Evolutionary conservation across 2,113 vertebrate genomes (phyloP).

Genomic region (Mesitornis unicolor): DNA sequence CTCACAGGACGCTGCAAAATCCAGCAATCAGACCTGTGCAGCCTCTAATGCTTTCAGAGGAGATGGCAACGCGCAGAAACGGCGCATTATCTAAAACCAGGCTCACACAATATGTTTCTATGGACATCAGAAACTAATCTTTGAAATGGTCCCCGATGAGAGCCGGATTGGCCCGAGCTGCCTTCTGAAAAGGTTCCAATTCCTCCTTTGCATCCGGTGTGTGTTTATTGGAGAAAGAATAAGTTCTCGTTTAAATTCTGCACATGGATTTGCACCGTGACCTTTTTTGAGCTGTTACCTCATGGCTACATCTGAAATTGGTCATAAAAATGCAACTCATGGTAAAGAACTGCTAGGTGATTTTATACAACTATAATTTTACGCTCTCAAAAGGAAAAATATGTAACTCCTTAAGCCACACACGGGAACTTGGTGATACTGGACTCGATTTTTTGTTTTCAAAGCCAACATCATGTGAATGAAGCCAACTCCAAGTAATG

Average conservation of each 20-base stretch:
- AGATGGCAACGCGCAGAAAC: not conserved
- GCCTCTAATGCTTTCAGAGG: not conserved
- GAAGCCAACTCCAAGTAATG: not conserved
- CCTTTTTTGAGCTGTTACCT: conserved; percentile 53
- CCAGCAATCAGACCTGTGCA: conserved; percentile 40
- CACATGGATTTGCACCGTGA: conserved; percentile 14
- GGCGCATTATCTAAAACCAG: not conserved
- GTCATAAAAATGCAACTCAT: conserved; percentile 42
- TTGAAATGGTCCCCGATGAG: conserved; percentile 47
- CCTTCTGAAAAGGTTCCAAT: conserved; percentile 22
- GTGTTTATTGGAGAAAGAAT: conserved; percentile 53
- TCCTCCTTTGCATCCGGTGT: conserved; percentile 34
- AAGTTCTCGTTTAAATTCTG: conserved; percentile 45
- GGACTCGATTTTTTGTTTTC: conserved; percentile 17
- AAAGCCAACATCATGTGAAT: not conserved
- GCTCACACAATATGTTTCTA: not conserved
- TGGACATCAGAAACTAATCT: conserved; percentile 56
- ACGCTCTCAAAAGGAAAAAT: conserved; percentile 38
- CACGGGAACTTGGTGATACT: conserved; percentile 2
- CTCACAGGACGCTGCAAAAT: conserved; percentile 36
- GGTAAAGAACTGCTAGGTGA: conserved; percentile 39
- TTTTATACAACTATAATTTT: conserved; percentile 54
- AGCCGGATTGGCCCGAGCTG: not conserved
- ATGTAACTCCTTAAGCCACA: conserved; percentile 45
- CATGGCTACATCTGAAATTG: conserved; percentile 35